phyloP scores from a whole-genome alignment of 1,140 invertebrate species.

The Cardiocondyla obscurior region DNA sequence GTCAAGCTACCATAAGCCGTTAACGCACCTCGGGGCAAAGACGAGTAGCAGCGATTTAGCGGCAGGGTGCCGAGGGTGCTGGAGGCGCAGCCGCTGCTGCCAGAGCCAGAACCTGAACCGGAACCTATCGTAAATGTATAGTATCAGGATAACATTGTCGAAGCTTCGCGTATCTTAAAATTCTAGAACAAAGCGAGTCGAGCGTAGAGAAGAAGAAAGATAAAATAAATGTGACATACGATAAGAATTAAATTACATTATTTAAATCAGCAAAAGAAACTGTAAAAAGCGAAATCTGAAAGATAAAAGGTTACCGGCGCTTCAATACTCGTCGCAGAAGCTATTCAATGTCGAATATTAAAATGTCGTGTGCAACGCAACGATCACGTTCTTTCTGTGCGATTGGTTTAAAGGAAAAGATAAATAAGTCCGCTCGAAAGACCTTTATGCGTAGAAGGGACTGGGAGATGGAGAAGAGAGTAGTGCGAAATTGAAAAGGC shows the following conservation, averaged over 20 bases:
- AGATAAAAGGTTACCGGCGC: not conserved
- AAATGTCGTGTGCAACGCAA: not conserved
- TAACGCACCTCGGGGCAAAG: constrained; percentile 80
- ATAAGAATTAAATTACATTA: not conserved
- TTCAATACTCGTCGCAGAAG: not conserved
- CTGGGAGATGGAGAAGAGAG: not conserved
- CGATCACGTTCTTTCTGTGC: not conserved
- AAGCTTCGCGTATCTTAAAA: not conserved
- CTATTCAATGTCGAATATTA: not conserved
- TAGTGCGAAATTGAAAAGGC: constrained; percentile 19
- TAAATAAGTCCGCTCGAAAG: not conserved
- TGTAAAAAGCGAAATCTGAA: not conserved
- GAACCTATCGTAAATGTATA: constrained; percentile 64
- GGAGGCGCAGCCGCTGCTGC: constrained; percentile 81
- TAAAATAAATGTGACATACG: not conserved
- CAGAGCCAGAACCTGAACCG: constrained; percentile 83
- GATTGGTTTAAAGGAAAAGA: constrained; percentile 5
- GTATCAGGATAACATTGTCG: not conserved
- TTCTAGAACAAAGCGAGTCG: not conserved
- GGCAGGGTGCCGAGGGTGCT: constrained; percentile 79
- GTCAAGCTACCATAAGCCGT: constrained; percentile 80
- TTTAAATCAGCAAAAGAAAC: not conserved
- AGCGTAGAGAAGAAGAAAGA: not conserved
- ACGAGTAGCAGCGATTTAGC: constrained; percentile 81
- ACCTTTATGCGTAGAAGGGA: not conserved